Conservation (phyloP, 2,113 vertebrate species). For the Dromiciops gliroides region DNA sequence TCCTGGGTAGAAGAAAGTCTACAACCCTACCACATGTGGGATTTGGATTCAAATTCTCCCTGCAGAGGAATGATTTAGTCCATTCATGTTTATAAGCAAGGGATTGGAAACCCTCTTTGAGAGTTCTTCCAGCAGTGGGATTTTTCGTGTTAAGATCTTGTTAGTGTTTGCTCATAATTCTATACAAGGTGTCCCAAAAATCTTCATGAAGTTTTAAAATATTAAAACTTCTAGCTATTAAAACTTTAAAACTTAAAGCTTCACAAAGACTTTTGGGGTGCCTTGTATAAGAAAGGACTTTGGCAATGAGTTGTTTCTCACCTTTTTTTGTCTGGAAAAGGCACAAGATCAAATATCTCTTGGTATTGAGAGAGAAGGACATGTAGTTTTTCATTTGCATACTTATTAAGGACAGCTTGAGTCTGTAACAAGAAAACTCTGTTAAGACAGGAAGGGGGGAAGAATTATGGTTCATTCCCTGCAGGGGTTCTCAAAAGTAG, state of each 20-base stretch:
- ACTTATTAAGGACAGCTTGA: neutral
- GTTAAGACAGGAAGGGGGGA: neutral
- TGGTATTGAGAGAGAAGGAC: neutral
- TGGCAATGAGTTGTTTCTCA: neutral
- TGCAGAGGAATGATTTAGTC: neutral
- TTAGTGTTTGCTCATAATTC: neutral
- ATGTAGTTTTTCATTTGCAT: neutral
- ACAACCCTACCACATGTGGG: neutral
- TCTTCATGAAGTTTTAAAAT: neutral
- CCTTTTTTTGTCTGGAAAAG: slow-evolving; percentile 4
- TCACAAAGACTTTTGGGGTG: neutral
- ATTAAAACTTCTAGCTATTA: neutral
- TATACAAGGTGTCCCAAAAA: neutral
- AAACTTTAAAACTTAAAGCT: neutral
- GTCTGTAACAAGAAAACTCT: neutral
- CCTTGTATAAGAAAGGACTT: neutral
- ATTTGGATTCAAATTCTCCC: neutral
- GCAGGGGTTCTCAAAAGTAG: neutral
- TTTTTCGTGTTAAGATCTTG: neutral
- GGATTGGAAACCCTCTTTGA: neutral
- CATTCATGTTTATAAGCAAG: neutral
- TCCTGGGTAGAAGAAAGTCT: neutral
- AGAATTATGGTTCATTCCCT: neutral
- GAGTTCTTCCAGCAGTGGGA: neutral
- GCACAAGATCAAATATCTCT: neutral